These are phyloP conservation scores for Lithosia quadra DNA, from an alignment of 2,888 invertebrate genomes.

Conservation along the genomic window DNA sequence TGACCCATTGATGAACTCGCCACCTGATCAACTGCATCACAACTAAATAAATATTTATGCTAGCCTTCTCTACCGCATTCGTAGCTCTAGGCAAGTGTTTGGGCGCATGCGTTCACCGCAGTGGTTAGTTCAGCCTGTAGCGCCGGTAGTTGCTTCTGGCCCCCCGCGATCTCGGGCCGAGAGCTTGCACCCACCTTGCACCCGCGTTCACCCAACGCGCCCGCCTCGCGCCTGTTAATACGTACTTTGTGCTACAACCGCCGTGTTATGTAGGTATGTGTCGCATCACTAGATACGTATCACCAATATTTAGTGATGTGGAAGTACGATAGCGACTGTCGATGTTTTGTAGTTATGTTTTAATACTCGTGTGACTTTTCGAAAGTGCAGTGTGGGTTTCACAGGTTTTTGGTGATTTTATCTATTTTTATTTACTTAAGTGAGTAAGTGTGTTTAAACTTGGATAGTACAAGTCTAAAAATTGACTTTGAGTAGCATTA, in stretches of 20 bases:
- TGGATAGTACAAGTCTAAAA: no score
- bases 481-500: no score
- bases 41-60: background rate
- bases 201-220: constrained; percentile 29
- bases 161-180: constrained; percentile 46
- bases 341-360: constrained; percentile 1
- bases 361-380: background rate
- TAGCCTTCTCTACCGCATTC: constrained; percentile 7
- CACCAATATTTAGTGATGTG: constrained; percentile 15
- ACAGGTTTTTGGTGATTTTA: background rate
- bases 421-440: background rate
- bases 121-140: constrained; percentile 61
- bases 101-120: constrained; percentile 67
- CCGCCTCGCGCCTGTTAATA: constrained; percentile 8
- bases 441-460: background rate
- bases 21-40: background rate
- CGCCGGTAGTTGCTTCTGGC: constrained; percentile 41
- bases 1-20: background rate
- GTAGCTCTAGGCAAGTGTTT: constrained; percentile 18
- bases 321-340: constrained; percentile 6
- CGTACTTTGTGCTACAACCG: constrained; percentile 5
- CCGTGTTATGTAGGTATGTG: constrained; percentile 25
- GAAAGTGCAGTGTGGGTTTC: background rate
- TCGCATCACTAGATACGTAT: constrained; percentile 38
- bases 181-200: constrained; percentile 32